Evolutionary conservation across 2,797 vertebrate species (phyloP).

Genomic region (Gymnoscopelus microlampas): DNA sequence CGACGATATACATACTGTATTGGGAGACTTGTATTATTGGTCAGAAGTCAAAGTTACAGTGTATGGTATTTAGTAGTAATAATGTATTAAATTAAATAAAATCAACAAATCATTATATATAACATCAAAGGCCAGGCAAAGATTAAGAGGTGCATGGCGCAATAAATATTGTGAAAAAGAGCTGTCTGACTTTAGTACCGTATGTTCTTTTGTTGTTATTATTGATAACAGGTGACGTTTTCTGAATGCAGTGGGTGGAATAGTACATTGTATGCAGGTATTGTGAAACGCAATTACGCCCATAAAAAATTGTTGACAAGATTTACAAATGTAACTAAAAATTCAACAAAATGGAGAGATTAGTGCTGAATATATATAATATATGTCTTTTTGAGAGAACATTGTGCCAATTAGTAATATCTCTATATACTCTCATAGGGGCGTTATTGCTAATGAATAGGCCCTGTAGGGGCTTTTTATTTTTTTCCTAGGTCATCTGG

Average conservation of each 20-base stretch:
- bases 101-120: constrained; percentile 19
- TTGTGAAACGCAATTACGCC: constrained; percentile 50
- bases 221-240: constrained; percentile 63
- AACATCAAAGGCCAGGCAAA: constrained; percentile 20
- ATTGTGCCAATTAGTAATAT: too few relatives aligned
- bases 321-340: constrained; percentile 47
- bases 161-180: too few relatives aligned
- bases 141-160: constrained; percentile 36
- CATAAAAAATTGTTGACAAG: constrained; percentile 16
- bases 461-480: too few relatives aligned
- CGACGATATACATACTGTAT: too few relatives aligned
- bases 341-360: constrained; percentile 25
- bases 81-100: not conserved
- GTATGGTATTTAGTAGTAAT: too few relatives aligned
- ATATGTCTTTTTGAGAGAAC: too few relatives aligned
- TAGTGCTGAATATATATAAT: too few relatives aligned
- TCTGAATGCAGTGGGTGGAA: constrained; percentile 56
- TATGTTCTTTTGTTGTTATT: constrained; percentile 73
- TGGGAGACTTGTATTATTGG: too few relatives aligned
- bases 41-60: too few relatives aligned
- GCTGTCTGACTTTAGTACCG: not conserved
- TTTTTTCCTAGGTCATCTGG: too few relatives aligned
- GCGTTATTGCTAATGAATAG: too few relatives aligned
- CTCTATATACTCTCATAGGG: too few relatives aligned
- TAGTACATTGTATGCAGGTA: constrained; percentile 36